Base-by-base conservation (phyloP, 1,140 invertebrate genomes). In the Ceratina calcarata region DNA sequence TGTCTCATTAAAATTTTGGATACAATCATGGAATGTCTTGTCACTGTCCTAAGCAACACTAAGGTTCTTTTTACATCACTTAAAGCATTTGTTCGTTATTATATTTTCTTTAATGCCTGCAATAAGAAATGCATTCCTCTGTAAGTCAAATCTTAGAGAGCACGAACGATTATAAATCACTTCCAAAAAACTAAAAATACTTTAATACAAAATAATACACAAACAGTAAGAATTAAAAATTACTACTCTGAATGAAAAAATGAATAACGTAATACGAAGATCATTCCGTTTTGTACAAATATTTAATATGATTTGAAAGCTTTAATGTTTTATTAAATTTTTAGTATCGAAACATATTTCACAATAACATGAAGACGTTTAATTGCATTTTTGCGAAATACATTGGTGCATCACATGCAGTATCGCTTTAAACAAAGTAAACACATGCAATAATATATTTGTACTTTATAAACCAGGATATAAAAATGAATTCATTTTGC, bases 21-120 rank as follows among this genome's bases (percentile, higher is more conserved):
- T 20, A 45, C 65, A 80, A 64, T 85, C 69, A 83, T 83, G 84
- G 84, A 86, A 86, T 86, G 84, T 86, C 77, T 86, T 51, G 51
- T 72, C 70, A 80, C 84, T 64, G 79, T 86, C 77, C 66, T 73
- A 55, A 24, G 51, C 72, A 71, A 72, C 49, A 80, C 76, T 86
- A 83, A 74, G 53, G 20, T 76, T 80, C 60, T 62, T 77, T 27
- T 71, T n/a, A 62, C 53, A 86, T 58, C 64, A 76, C 61, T 76
- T 61, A 85, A 16, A 84, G 75, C 27, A 81, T 82, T 80, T 73
- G 76, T 55, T 24, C 66, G 58, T 73, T 82, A 86, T 77, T 83
- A 57, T 64, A 69, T 62, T 83, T 78, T 51, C 16, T 37, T 61
- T 53, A 27, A 78, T 72, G 60, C 73, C 82, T 87, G 74, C 45